These are phyloP conservation scores for Grantiella picta DNA, from an alignment of 2,113 vertebrate genomes.

Conservation along the genomic window DNA sequence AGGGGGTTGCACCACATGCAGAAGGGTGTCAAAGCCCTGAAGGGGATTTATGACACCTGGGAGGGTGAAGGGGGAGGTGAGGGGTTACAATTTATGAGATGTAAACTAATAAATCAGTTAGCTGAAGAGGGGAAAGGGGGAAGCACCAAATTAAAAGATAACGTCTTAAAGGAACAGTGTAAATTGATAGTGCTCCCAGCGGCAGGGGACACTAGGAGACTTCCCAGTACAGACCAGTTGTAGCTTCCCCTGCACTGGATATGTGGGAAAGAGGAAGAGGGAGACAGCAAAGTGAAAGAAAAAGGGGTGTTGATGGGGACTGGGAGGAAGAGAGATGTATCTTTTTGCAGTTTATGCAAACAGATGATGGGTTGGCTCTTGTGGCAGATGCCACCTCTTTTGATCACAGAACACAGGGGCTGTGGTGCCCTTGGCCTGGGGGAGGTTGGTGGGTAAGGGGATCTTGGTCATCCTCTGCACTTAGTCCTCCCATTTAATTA, in stretches of 20 bases:
- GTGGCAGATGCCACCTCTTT: neutral
- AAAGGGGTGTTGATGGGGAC: neutral
- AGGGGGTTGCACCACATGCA: slow-evolving; percentile 17
- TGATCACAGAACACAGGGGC: neutral
- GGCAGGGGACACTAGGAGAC: neutral
- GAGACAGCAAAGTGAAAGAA: neutral
- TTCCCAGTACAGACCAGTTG: neutral
- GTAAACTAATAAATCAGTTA: slow-evolving; percentile 56
- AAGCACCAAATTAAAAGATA: slow-evolving; percentile 47
- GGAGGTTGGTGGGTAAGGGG: neutral
- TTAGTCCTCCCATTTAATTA: neutral
- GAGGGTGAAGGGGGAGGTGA: slow-evolving; percentile 4
- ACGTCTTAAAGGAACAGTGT: slow-evolving; percentile 35
- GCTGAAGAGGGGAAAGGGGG: slow-evolving; percentile 34
- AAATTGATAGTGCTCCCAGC: neutral
- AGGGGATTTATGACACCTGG: slow-evolving; percentile 37
- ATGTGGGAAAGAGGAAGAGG: neutral
- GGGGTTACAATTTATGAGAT: slow-evolving; percentile 53
- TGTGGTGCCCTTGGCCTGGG: neutral
- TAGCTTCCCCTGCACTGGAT: neutral
- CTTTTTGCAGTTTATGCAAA: neutral
- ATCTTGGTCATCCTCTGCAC: neutral
- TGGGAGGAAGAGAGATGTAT: neutral
- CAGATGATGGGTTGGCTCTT: neutral
- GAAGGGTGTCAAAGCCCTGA: slow-evolving; percentile 40